These are phyloP conservation scores for Pseudomyrmex concolor DNA, from an alignment of 1,140 invertebrate species.

Conservation along the genomic window DNA sequence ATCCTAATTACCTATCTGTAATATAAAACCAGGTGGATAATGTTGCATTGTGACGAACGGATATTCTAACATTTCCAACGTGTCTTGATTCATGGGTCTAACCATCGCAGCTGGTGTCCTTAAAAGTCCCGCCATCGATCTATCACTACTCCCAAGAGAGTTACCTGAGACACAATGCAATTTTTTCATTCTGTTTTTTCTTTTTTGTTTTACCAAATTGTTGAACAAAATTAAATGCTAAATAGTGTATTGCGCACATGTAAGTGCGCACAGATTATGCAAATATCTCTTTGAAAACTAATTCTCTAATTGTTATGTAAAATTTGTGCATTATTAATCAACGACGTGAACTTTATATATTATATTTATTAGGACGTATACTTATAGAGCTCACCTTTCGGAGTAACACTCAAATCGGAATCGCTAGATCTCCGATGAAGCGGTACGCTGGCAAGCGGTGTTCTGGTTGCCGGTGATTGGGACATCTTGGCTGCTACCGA, in stretches of 20 bases:
- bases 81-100: conserved; percentile 89
- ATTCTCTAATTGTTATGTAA: too few relatives aligned
- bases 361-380: not conserved
- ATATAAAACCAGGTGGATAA: conserved; percentile 94
- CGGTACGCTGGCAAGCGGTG: conserved; percentile 80
- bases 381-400: conserved; percentile 90
- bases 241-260: too few relatives aligned
- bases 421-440: conserved; percentile 94
- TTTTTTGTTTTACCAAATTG: not conserved
- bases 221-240: not conserved
- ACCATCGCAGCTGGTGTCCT: conserved; percentile 85
- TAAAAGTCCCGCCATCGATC: conserved; percentile 81
- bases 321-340: not conserved
- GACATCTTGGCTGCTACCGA: conserved; percentile 76
- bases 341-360: too few relatives aligned
- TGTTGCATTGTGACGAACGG: conserved; percentile 97
- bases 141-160: conserved; percentile 88
- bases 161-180: conserved; percentile 85
- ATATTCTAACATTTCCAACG: conserved; percentile 95
- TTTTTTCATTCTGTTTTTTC: not conserved
- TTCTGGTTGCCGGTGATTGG: conserved; percentile 86
- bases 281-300: too few relatives aligned
- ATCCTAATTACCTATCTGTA: conserved; percentile 91
- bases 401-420: conserved; percentile 96
- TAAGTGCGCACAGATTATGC: not conserved